phyloP scores from a whole-genome alignment of 2,888 invertebrate genomes.

The Metallyticus violacea region DNA sequence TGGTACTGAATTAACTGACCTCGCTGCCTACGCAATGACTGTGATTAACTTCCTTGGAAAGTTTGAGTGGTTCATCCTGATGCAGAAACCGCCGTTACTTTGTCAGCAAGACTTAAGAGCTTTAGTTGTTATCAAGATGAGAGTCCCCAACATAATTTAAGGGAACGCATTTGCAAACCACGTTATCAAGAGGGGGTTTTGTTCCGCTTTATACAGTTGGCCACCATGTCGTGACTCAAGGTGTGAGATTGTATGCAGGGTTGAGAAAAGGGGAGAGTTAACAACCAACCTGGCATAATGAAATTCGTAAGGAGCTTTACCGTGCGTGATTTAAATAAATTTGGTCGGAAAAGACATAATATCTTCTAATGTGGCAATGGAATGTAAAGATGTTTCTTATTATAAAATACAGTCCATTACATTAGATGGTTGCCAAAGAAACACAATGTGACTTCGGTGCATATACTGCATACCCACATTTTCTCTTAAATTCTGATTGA shows the following conservation, averaged over 20 bases:
- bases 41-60: background rate
- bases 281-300: background rate
- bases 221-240: background rate
- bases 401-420: too few relatives aligned
- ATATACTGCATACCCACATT: too few relatives aligned
- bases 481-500: too few relatives aligned
- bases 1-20: too few relatives aligned
- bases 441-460: too few relatives aligned
- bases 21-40: too few relatives aligned
- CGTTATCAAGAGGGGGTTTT: background rate
- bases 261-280: background rate
- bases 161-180: background rate
- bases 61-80: background rate
- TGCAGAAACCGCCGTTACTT: background rate
- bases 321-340: background rate
- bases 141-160: background rate
- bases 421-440: too few relatives aligned
- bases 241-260: background rate
- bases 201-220: background rate
- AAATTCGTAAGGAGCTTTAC: background rate
- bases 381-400: too few relatives aligned
- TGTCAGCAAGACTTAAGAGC: background rate
- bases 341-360: background rate
- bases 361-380: too few relatives aligned
- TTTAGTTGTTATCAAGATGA: background rate